Evolutionary conservation across 92 coral and sea anemone genomes (phyloP).

Genomic region (Paragorgia papillata): DNA sequence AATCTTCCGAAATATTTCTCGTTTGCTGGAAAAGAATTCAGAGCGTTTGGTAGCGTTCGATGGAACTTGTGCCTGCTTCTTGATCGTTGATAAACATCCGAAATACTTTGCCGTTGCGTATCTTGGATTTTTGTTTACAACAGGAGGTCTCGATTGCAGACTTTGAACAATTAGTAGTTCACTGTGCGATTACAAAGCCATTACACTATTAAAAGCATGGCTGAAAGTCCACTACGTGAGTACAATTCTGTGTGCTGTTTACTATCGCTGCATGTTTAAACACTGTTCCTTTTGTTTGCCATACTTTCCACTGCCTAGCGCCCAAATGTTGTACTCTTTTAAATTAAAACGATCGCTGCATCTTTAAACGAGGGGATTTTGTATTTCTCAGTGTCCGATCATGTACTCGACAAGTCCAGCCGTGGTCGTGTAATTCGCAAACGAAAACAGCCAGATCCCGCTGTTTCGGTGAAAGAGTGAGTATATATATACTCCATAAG

Average conservation of each 20-base stretch:
- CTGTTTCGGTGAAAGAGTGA: constrained; percentile 85
- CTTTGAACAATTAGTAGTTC: no score
- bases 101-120: background rate
- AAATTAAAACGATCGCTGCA: no score
- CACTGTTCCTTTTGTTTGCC: no score
- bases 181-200: no score
- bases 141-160: no score
- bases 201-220: background rate
- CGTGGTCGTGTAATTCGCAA: constrained; percentile 95
- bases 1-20: background rate
- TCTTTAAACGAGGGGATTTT: no score
- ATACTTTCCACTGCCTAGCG: no score
- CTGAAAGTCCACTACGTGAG: background rate
- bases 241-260: background rate
- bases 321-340: no score
- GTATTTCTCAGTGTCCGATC: constrained; percentile 71
- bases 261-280: no score
- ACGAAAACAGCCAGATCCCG: constrained; percentile 70
- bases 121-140: background rate
- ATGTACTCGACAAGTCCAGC: constrained; percentile 80
- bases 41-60: no score
- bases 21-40: background rate
- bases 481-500: constrained; percentile 9
- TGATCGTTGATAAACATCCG: background rate
- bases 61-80: no score